Conservation (phyloP, 1,140 invertebrate species). For the Belonocnema kinseyi region DNA sequence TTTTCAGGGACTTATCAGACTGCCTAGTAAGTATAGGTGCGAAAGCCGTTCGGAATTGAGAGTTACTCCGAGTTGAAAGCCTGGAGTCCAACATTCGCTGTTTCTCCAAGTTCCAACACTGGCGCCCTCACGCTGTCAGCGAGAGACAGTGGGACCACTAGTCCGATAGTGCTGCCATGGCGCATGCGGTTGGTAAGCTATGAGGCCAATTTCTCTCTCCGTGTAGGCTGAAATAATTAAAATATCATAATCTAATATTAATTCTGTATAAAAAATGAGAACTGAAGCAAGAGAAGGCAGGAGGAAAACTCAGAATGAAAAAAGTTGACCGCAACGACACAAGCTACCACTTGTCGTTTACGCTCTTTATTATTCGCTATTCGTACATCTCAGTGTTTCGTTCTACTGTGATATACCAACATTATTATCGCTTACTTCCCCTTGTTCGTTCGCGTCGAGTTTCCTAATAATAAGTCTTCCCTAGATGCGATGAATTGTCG, state of each 20-base stretch:
- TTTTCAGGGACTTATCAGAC: too few relatives aligned
- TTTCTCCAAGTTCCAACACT: too few relatives aligned
- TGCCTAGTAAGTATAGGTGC: too few relatives aligned
- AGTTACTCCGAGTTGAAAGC: too few relatives aligned
- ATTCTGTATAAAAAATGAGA: slow-evolving; percentile 36
- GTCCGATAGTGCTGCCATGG: too few relatives aligned
- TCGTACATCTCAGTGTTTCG: slow-evolving; percentile 63
- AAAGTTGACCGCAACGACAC: slow-evolving; percentile 43
- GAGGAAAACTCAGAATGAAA: slow-evolving; percentile 6
- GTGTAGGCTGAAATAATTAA: too few relatives aligned
- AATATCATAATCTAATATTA: not conserved
- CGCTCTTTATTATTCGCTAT: slow-evolving; percentile 64
- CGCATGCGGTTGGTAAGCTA: too few relatives aligned
- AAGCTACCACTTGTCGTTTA: slow-evolving; percentile 52
- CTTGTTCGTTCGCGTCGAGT: slow-evolving; percentile 50
- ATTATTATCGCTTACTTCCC: slow-evolving; percentile 33
- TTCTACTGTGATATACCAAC: slow-evolving; percentile 51
- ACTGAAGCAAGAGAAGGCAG: not conserved
- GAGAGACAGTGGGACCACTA: too few relatives aligned
- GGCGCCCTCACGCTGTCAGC: too few relatives aligned
- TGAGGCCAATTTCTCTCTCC: too few relatives aligned
- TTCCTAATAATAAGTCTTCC: slow-evolving; percentile 47
- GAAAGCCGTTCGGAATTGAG: too few relatives aligned
- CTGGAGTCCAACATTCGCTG: too few relatives aligned
- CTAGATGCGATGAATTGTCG: slow-evolving; percentile 59